Conservation (phyloP, 1,140 invertebrate genomes). For the Scaptomyza hsui region DNA sequence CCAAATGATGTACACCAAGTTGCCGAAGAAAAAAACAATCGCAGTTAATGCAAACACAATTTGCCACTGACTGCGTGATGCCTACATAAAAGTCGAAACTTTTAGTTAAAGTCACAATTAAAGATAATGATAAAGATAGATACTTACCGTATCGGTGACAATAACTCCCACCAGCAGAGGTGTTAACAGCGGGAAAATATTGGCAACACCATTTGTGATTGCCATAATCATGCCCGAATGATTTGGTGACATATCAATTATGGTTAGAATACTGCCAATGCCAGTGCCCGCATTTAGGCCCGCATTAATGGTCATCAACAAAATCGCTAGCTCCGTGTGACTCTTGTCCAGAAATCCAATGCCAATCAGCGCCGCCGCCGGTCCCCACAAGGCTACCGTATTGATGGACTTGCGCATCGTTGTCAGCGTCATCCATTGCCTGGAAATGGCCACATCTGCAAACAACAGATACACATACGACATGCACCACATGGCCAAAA, state of each 20-base stretch:
- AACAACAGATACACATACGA: conserved; percentile 86
- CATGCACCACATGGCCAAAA: conserved; percentile 89
- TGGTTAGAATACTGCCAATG: conserved; percentile 88
- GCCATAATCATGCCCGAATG: conserved; percentile 89
- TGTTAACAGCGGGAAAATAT: conserved; percentile 88
- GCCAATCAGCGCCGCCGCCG: conserved; percentile 86
- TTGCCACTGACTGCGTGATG: conserved; percentile 87
- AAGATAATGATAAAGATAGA: neutral
- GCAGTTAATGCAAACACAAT: conserved; percentile 90
- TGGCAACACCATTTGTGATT: conserved; percentile 90
- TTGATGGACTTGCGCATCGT: conserved; percentile 88
- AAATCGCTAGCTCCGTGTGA: conserved; percentile 85
- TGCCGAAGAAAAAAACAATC: conserved; percentile 88
- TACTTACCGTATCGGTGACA: conserved; percentile 86
- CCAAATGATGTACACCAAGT: conserved; percentile 88
- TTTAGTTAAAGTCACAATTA: neutral
- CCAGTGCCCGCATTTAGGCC: conserved; percentile 90
- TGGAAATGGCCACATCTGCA: conserved; percentile 57
- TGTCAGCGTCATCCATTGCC: conserved; percentile 61
- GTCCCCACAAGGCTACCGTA: conserved; percentile 86
- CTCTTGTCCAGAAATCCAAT: conserved; percentile 85
- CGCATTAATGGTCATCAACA: conserved; percentile 88
- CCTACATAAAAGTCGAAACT: conserved; percentile 76
- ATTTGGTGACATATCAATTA: conserved; percentile 91
- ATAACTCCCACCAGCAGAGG: conserved; percentile 87